Evolutionary conservation across 2,888 invertebrate genomes (phyloP), one percentile per base, ranked within the genome.

Genomic region (Caenorhabditis sp.): DNA sequence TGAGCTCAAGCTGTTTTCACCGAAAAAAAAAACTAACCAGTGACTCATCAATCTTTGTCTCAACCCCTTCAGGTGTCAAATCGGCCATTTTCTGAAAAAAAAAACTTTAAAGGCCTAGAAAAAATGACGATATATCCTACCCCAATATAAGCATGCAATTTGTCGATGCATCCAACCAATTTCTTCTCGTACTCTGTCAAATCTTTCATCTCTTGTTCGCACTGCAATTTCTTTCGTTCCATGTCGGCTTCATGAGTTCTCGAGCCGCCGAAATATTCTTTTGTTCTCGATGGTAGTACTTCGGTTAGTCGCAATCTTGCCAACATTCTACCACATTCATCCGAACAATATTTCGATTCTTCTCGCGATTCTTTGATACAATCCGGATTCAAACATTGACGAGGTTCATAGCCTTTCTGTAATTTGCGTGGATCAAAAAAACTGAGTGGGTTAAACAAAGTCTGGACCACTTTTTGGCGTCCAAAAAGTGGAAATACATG

Each of bases 341-440:
- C 73, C 4, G 76, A 73, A 51, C 81, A 81, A 63, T 79, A 81
- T 21, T 81, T 79, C 58, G 64, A 64, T 8, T 64, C 60, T 1
- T 19, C 19, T 0, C 93, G 90, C 0, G 96, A 93, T 50, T 92
- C 92, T 68, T 92, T 91, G 0, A 91, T 91, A 88, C 99, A 99
- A 63, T 92, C 92, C 0, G 95, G 96, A 0, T 97, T 97, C 87
- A 93, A 93, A 88, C 97, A 99, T 86, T 97, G 97, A 0, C 93
- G 89, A 0, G 93, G 90, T 23, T 84, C 82, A 27, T 83, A 77
- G 27, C 49, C 23, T 4, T 49, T 21, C 66, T 66, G 10, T 6
- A 10, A 10, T 31, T 10, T 31, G 31, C 31, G 10, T n/a, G n/a
- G n/a, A 31, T 31, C 10, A 31, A 4, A 31, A 10, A 31, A 31